Conservation (phyloP, 1,140 invertebrate species). For the Asbolus verrucosus region DNA sequence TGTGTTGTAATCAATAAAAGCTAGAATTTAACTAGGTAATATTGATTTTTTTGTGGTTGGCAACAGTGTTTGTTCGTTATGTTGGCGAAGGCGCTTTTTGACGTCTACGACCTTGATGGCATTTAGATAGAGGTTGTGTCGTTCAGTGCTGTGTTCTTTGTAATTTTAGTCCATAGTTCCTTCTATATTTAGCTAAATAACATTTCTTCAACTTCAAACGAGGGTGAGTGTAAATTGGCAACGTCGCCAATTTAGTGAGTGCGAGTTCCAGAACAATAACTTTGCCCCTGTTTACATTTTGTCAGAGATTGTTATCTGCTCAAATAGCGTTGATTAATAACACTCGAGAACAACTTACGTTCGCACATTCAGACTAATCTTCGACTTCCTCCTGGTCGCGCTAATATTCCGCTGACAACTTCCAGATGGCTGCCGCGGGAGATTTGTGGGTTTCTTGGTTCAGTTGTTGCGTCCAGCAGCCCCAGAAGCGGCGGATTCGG, state of each 20-base stretch:
- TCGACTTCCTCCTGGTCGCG: background rate
- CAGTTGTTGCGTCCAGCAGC: slow-evolving; percentile 76
- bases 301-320: slow-evolving; percentile 17
- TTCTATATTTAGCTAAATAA: slow-evolving; percentile 33
- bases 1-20: background rate
- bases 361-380: slow-evolving; percentile 4
- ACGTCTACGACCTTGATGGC: slow-evolving; percentile 18
- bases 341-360: background rate
- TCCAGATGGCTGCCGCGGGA: slow-evolving; percentile 69
- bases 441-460: slow-evolving; percentile 81
- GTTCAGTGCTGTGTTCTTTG: slow-evolving; percentile 31
- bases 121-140: slow-evolving; percentile 19
- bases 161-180: slow-evolving; percentile 36
- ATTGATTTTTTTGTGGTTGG: slow-evolving; percentile 9
- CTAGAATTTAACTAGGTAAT: too few relatives aligned
- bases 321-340: background rate
- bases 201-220: slow-evolving; percentile 12
- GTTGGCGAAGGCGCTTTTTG: slow-evolving; percentile 31
- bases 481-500: slow-evolving; percentile 61
- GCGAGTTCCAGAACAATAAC: background rate
- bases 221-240: slow-evolving; percentile 16
- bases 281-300: slow-evolving; percentile 17
- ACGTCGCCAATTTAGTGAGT: background rate
- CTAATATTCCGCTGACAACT: slow-evolving; percentile 4
- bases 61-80: background rate